phyloP scores from a whole-genome alignment of 2,888 invertebrate species.

The Petrolisthes manimaculis region DNA sequence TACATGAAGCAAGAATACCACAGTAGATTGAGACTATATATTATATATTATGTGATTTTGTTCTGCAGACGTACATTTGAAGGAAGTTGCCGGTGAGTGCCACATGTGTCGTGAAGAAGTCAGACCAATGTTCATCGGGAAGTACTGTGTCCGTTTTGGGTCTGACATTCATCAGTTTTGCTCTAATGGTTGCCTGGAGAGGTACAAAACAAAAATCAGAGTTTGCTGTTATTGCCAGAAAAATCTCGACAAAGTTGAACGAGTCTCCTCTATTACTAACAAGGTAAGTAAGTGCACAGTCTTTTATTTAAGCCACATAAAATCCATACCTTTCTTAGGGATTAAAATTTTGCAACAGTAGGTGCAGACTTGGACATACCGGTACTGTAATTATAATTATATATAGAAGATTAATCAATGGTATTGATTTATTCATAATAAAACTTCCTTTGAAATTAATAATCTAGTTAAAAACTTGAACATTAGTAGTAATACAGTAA shows the following conservation, averaged over 20 bases:
- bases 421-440: too few relatives aligned
- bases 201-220: constrained; percentile 89
- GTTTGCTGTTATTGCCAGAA: constrained; percentile 94
- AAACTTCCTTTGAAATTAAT: too few relatives aligned
- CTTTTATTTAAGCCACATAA: too few relatives aligned
- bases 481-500: too few relatives aligned
- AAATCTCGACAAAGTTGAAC: constrained; percentile 75
- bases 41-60: neutral
- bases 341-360: too few relatives aligned
- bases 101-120: constrained; percentile 80
- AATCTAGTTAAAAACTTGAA: too few relatives aligned
- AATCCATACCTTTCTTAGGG: too few relatives aligned
- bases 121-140: constrained; percentile 84
- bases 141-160: constrained; percentile 93
- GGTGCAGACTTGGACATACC: too few relatives aligned
- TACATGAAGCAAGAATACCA: too few relatives aligned
- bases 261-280: constrained; percentile 51
- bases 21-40: neutral
- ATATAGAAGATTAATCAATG: too few relatives aligned
- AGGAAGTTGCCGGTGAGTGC: constrained; percentile 59
- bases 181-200: constrained; percentile 85
- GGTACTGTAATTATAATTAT: too few relatives aligned
- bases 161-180: constrained; percentile 94
- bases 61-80: constrained; percentile 51
- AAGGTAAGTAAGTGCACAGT: constrained; percentile 38